These are phyloP conservation scores for Volucella inflata DNA, from an alignment of 2,888 invertebrate genomes.

Conservation along the genomic window DNA sequence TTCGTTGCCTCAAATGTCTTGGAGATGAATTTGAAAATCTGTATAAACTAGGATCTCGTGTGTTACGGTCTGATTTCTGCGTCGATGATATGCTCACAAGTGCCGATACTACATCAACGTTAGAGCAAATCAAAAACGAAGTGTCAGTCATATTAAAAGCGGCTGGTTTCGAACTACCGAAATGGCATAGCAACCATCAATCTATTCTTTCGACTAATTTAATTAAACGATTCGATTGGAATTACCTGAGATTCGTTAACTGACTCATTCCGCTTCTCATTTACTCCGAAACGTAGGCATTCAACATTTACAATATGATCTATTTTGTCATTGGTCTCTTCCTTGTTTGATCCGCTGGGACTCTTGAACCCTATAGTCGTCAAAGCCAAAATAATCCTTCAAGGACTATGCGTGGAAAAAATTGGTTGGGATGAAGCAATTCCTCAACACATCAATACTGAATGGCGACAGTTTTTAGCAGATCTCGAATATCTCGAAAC, in stretches of 20 bases:
- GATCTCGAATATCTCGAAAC: conserved; percentile 5
- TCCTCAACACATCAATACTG: conserved; percentile 16
- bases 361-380: conserved; percentile 57
- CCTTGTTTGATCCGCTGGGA: conserved; percentile 62
- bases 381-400: conserved; percentile 63
- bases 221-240: conserved; percentile 25
- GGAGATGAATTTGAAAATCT: not conserved
- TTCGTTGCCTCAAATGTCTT: too few species aligned
- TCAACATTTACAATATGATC: conserved; percentile 2
- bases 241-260: not conserved
- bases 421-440: conserved; percentile 45
- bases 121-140: too few species aligned
- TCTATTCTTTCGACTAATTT: conserved; percentile 50
- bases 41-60: not conserved
- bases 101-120: too few species aligned
- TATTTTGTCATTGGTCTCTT: conserved; percentile 20
- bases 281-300: not conserved
- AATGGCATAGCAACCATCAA: conserved; percentile 71
- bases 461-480: conserved; percentile 26
- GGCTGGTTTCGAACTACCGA: conserved; percentile 16
- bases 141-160: not conserved
- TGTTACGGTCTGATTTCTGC: not conserved
- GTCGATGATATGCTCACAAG: not conserved
- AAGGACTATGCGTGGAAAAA: conserved; percentile 62
- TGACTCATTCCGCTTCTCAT: conserved; percentile 5